A percentile compares a stretch with the other conserved stretches of the same genome.
phyloP scores from a whole-genome alignment of 2,113 vertebrate genomes.

The Emydura subglobosa region DNA sequence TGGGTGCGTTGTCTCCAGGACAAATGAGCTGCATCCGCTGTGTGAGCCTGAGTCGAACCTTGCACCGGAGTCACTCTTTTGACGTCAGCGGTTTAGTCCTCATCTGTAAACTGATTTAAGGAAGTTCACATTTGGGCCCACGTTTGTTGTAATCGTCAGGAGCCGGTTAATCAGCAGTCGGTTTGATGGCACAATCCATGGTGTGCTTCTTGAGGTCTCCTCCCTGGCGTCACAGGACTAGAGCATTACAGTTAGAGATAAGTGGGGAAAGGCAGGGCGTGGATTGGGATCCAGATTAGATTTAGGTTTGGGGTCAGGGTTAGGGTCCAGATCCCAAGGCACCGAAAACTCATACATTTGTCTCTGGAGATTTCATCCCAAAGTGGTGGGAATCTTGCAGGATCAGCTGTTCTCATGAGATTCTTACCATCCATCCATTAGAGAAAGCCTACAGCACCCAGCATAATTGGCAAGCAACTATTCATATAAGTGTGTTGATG shows the following conservation, averaged over 20 bases:
- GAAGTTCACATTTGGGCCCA: not conserved
- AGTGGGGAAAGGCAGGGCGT: not conserved
- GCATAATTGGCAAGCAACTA: not conserved
- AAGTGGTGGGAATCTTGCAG: not conserved
- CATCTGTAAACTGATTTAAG: too few relatives aligned
- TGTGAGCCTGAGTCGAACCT: not conserved
- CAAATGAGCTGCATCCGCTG: not conserved
- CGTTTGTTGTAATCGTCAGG: not conserved
- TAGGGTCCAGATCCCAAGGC: too few relatives aligned
- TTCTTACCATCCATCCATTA: too few relatives aligned
- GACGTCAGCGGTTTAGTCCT: not conserved
- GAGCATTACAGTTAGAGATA: not conserved
- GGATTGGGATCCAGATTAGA: not conserved
- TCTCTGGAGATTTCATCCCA: not conserved
- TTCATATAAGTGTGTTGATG: too few relatives aligned
- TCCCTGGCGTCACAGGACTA: not conserved
- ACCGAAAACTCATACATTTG: not conserved
- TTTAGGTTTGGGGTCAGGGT: too few relatives aligned
- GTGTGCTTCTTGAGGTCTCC: not conserved
- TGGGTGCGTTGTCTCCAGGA: not conserved
- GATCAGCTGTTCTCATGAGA: not conserved
- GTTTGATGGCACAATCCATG: not conserved
- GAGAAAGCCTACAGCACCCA: not conserved
- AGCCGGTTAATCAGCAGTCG: not conserved
- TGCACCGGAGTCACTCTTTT: not conserved